Conservation (phyloP, 2,113 vertebrate genomes). For the Rostratula benghalensis region DNA sequence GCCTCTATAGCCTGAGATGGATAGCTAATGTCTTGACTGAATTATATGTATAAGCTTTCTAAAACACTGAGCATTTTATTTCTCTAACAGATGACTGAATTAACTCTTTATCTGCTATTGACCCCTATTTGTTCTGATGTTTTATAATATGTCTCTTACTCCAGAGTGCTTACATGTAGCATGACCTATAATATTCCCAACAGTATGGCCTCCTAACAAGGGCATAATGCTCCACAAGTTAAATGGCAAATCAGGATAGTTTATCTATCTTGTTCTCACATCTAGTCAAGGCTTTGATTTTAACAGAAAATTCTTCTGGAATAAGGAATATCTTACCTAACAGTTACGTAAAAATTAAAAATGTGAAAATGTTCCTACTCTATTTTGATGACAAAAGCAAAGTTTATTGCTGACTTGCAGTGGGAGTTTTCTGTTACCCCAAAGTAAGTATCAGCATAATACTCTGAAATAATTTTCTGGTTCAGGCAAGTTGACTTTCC, state of each 20-base stretch:
- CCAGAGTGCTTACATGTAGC: not conserved
- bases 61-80: not conserved
- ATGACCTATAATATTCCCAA: not conserved
- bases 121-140: not conserved
- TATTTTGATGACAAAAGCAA: constrained; percentile 39
- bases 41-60: not conserved
- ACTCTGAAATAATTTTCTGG: constrained; percentile 40
- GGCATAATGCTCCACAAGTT: not conserved
- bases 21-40: not conserved
- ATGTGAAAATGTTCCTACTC: not conserved
- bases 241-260: not conserved
- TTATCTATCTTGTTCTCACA: not conserved
- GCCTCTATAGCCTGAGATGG: not conserved
- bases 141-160: not conserved
- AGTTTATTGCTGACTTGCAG: constrained; percentile 8
- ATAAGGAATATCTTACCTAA: not conserved
- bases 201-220: not conserved
- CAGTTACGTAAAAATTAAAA: not conserved
- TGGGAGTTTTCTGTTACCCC: not conserved
- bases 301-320: not conserved
- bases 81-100: not conserved
- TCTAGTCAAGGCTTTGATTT: not conserved
- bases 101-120: not conserved
- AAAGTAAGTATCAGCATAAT: constrained; percentile 31
- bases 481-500: constrained; percentile 32